Conservation (phyloP, 2,113 vertebrate species). For the Gavialis gangeticus region DNA sequence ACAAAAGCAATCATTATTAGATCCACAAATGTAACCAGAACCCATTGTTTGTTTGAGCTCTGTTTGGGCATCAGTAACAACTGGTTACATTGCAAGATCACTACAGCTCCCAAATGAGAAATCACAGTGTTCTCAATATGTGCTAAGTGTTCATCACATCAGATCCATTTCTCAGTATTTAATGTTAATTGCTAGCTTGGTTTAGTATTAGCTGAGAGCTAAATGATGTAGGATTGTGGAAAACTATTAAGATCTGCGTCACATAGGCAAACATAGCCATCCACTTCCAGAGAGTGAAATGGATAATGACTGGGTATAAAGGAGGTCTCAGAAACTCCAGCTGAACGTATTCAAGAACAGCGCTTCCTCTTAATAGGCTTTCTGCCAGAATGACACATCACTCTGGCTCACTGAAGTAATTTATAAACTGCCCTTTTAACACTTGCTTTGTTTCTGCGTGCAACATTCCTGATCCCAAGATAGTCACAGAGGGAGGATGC, state of each 20-base stretch:
- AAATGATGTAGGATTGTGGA: slow-evolving; percentile 70
- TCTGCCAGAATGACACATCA: slow-evolving; percentile 76
- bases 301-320: slow-evolving; percentile 78
- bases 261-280: slow-evolving; percentile 75
- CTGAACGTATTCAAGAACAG: slow-evolving; percentile 72
- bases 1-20: slow-evolving; percentile 37
- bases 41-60: slow-evolving; percentile 49
- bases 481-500: neutral
- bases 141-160: slow-evolving; percentile 71
- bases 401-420: slow-evolving; percentile 69
- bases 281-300: slow-evolving; percentile 77
- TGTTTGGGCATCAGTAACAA: slow-evolving; percentile 56
- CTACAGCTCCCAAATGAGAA: slow-evolving; percentile 56
- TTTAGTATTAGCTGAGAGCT: slow-evolving; percentile 75
- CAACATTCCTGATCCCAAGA: slow-evolving; percentile 12
- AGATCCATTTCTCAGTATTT: slow-evolving; percentile 74
- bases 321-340: slow-evolving; percentile 74
- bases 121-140: slow-evolving; percentile 57
- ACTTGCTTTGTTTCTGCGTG: neutral
- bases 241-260: slow-evolving; percentile 73
- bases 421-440: slow-evolving; percentile 72
- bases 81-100: slow-evolving; percentile 57
- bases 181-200: slow-evolving; percentile 75
- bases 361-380: slow-evolving; percentile 73
- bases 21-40: slow-evolving; percentile 56